Base-by-base conservation (phyloP, 2,888 invertebrate genomes). In the Villa cingulata region DNA sequence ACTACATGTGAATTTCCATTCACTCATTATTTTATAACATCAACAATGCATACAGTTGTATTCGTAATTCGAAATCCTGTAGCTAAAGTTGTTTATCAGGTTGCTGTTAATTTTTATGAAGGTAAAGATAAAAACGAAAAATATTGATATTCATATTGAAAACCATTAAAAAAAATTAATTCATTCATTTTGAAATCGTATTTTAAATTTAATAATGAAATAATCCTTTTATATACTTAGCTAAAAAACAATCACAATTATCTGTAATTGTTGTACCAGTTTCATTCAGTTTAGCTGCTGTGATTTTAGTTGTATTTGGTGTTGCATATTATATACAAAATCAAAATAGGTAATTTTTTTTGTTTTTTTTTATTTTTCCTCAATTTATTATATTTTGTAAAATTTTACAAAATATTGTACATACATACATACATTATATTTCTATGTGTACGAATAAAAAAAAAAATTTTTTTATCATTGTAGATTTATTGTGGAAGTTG, bases 251-350 rank as follows among this genome's bases (percentile, higher is more conserved):
- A 62, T 80, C 87, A 1, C 90, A 89, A 64, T 69, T 91, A 45
- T 90, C 90, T 0, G 87, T 90, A 4, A 87, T 92, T 34, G 82
- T 90, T 46, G 86, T 91, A 37, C 91, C 91, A 3, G 84, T 91
- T 18, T 76, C 80, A 29, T 90, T 86, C 65, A 83, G 84, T 51
- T 72, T 88, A 45, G 74, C 84, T 16, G 90, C 90, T 3, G 81
- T 88, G 15, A 85, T 87, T 37, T 67, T 88, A 45, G 81, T 91
- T 38, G 80, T 91, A 37, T 88, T 90, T 64, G 91, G 90, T 14
- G 80, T 90, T 14, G 86, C 90, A 0, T 90, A 87, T 64, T 89
- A 88, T 61, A 73, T 84, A 46, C 88, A 89, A 63, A 86, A 83
- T 61, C 75, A 84, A 56, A 81, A 83, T 45, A 80, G 85, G 83